Evolutionary conservation across 2,888 invertebrate genomes (phyloP).

Genomic region (Gryllus longicercus): DNA sequence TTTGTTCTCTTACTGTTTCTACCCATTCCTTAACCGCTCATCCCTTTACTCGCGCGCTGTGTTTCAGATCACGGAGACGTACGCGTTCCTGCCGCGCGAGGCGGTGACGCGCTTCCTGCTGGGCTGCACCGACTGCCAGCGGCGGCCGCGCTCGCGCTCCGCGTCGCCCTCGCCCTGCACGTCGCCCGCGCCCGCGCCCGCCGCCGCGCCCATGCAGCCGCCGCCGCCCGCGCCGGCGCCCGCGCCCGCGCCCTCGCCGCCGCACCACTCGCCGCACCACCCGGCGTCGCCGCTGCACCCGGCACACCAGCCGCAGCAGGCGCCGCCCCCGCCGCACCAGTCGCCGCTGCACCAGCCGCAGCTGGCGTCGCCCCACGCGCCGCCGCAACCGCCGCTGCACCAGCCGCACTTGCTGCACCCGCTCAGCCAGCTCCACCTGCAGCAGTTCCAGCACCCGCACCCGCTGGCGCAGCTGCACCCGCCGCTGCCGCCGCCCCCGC

Average conservation of each 20-base stretch:
- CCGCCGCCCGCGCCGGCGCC: conserved; percentile 19
- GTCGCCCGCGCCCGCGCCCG: conserved; percentile 25
- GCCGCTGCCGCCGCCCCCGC: background rate
- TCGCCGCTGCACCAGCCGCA: conserved; percentile 19
- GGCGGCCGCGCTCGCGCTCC: conserved; percentile 65
- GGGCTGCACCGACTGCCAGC: conserved; percentile 90
- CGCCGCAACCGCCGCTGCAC: background rate
- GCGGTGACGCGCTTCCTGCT: conserved; percentile 94
- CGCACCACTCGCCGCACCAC: conserved; percentile 52
- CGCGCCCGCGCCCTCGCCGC: conserved; percentile 24
- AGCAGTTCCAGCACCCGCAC: conserved; percentile 21
- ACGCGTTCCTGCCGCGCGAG: conserved; percentile 92
- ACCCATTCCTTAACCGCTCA: background rate
- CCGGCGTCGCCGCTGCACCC: conserved; percentile 52
- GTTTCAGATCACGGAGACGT: conserved; percentile 91
- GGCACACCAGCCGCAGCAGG: conserved; percentile 23
- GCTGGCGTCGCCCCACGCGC: conserved; percentile 21
- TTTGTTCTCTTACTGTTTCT: too few relatives aligned
- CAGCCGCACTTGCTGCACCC: background rate
- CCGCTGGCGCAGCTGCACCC: background rate
- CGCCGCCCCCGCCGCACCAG: conserved; percentile 19
- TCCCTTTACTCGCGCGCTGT: conserved; percentile 26
- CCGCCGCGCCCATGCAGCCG: conserved; percentile 20
- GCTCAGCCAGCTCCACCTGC: background rate
- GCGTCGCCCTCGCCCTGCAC: conserved; percentile 48